Evolutionary conservation across 2,113 vertebrate species (phyloP).

Genomic region (Camelus bactrianus): DNA sequence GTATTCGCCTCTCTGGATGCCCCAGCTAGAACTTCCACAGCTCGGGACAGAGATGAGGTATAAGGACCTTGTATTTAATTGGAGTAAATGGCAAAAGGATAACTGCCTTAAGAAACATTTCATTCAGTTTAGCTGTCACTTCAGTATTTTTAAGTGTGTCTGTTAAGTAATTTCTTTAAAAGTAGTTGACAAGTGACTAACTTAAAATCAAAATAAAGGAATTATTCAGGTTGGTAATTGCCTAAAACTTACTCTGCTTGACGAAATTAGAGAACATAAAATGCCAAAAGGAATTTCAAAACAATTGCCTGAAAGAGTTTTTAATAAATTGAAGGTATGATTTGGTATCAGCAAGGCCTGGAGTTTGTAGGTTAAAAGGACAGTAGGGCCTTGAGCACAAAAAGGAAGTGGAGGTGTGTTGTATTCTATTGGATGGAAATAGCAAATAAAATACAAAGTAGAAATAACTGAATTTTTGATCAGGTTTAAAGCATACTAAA

Average conservation of each 20-base stretch:
- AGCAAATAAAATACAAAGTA: background rate
- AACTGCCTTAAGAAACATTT: background rate
- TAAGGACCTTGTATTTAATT: background rate
- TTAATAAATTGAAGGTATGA: constrained; percentile 10
- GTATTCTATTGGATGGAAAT: background rate
- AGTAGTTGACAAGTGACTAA: background rate
- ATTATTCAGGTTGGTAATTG: background rate
- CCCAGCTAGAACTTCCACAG: background rate
- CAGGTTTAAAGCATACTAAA: background rate
- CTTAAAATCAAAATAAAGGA: constrained; percentile 46
- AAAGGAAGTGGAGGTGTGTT: background rate
- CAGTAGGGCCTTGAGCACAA: background rate
- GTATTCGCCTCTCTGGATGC: background rate
- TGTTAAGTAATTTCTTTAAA: constrained; percentile 25
- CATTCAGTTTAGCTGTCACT: background rate
- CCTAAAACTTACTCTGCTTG: background rate
- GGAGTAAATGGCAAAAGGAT: background rate
- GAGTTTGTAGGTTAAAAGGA: background rate
- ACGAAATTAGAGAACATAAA: constrained; percentile 40
- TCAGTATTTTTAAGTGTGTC: background rate
- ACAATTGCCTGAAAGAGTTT: background rate
- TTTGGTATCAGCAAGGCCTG: background rate
- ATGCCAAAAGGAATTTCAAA: constrained; percentile 45
- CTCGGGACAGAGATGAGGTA: background rate
- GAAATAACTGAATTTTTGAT: background rate